phyloP scores from a whole-genome alignment of 1,140 invertebrate species.

The Heliconius congener region DNA sequence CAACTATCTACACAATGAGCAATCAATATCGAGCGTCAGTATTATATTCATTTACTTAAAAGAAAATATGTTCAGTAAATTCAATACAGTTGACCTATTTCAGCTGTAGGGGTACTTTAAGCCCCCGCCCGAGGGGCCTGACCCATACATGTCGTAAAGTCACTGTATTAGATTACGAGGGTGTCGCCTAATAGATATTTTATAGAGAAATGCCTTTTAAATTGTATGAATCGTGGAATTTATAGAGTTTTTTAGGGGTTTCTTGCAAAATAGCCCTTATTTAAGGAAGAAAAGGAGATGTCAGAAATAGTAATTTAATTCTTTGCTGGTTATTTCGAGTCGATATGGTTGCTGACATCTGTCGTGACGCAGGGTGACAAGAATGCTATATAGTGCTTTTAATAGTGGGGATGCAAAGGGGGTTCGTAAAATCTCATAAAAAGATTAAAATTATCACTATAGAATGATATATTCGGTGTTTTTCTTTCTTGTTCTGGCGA shows the following conservation, averaged over 20 bases:
- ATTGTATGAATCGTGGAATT: background rate
- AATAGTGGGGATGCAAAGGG: no score
- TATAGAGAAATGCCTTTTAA: background rate
- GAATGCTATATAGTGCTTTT: no score
- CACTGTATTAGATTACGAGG: slow-evolving; percentile 8
- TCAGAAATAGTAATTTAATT: no score
- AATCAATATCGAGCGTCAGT: background rate
- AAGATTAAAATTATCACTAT: no score
- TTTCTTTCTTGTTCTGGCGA: no score
- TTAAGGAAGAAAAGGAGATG: no score
- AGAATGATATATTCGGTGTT: no score
- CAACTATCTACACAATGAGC: background rate
- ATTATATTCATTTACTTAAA: slow-evolving; percentile 1
- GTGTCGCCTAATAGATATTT: background rate
- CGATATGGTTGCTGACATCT: no score
- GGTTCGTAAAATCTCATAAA: no score
- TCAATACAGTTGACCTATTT: slow-evolving; percentile 10
- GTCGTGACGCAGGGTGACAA: no score
- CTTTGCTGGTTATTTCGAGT: no score
- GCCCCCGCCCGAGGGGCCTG: background rate
- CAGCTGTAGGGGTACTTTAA: background rate
- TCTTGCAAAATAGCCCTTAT: no score
- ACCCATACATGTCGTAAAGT: background rate
- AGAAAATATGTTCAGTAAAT: slow-evolving; percentile 9
- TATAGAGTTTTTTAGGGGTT: background rate